Base-by-base conservation (phyloP, 2,113 vertebrate genomes). In the Beaufortia kweichowensis region DNA sequence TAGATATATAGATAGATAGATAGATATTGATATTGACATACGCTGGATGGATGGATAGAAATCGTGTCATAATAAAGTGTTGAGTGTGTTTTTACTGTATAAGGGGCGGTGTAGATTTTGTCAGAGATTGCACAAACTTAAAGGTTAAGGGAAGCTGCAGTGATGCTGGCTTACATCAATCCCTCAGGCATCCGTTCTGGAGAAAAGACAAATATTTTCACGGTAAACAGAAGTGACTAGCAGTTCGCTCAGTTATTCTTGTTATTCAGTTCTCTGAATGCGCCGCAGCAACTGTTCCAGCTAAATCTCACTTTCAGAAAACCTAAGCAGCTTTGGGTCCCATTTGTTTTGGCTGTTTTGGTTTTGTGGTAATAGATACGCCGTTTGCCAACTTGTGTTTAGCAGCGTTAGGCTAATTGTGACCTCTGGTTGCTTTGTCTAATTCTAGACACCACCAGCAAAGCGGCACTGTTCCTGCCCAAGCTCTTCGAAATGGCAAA, bases 151-250 rank as follows among this genome's bases (percentile, higher is more conserved):
- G 12, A 39, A 55, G 65, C 60, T 10, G 60, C 62, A 76, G 86
- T 84, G 85, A 79, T 79, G 80, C 80, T 83, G 86, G 87, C 86
- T 85, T 85, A 80, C 83, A 86, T 90, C 89, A 90, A 89, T 90
- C 88, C 85, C 84, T 24, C 29, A 71, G 46, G 46, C 46, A 33
- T 83, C 56, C 33, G 68, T 55, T 66, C 67, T 71, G 65, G 15
- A 86, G 85, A 91, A 89, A 86, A 14, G 83, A 86, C 85, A 88
- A 90, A 90, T 90, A 90, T 90, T 90, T 90, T 88, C 89, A 89
- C 83, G 84, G 90, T 87, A 89, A 91, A 91, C 88, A 90, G 81
- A 75, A 74, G 59, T 79, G 82, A 86, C 86, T 85, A 85, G 82
- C 90, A 84, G 80, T 84, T 86, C 83, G 86, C 84, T 85, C 76